phyloP scores from a whole-genome alignment of 2,797 vertebrate species.

The Rhincodon typus region DNA sequence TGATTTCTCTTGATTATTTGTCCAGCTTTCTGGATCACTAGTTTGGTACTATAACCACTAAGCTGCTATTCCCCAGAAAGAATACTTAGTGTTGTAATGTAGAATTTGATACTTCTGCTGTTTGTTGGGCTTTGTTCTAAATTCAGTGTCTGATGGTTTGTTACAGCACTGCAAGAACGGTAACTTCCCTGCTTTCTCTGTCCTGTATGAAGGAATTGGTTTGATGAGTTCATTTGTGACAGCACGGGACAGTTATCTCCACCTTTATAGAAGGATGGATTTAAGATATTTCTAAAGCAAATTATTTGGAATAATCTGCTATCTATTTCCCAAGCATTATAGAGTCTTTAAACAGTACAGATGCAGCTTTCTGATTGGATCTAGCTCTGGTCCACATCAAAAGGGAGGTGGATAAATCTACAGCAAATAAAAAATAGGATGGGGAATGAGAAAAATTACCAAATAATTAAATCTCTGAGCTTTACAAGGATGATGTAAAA shows the following conservation, averaged over 20 bases:
- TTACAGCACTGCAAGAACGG: background rate
- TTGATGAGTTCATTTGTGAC: background rate
- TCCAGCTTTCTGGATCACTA: background rate
- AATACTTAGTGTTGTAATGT: background rate
- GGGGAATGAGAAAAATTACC: background rate
- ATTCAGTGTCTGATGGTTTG: background rate
- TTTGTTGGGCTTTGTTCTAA: background rate
- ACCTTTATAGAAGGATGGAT: background rate
- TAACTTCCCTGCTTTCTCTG: background rate
- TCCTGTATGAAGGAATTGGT: background rate
- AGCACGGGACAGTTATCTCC: background rate
- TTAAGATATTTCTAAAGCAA: background rate
- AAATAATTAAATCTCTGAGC: background rate
- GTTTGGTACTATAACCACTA: background rate
- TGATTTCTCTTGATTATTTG: background rate
- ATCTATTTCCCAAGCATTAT: background rate
- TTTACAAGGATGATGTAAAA: background rate
- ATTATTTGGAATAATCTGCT: background rate
- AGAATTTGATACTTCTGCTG: background rate
- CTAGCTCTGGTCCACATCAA: background rate
- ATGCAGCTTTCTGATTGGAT: background rate
- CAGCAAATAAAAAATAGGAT: background rate
- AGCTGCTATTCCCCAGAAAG: background rate
- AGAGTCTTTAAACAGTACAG: background rate
- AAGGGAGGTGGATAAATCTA: background rate